Conservation (phyloP, 1,140 invertebrate genomes). For the Batillaria attramentaria region DNA sequence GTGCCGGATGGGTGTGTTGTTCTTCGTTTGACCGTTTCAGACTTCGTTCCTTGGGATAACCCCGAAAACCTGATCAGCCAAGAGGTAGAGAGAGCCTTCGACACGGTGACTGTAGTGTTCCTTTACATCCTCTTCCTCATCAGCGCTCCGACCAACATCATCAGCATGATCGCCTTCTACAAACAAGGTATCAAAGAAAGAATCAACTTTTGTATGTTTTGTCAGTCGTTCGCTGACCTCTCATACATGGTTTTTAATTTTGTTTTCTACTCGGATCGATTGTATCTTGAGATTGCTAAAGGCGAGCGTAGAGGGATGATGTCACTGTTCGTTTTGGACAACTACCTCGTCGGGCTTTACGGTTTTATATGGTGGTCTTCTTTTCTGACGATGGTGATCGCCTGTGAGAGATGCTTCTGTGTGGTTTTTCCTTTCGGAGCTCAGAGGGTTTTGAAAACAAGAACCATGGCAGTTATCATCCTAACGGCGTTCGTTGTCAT, state of each 20-base stretch:
- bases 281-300: not conserved
- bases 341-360: not conserved
- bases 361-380: not conserved
- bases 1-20: not conserved
- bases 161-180: constrained; percentile 4
- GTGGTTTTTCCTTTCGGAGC: not conserved
- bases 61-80: constrained; percentile 3
- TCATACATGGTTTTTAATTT: not conserved
- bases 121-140: not conserved
- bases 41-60: constrained; percentile 1
- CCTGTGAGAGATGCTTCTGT: constrained; percentile 9
- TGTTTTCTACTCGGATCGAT: not conserved
- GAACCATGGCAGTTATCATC: not conserved
- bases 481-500: not conserved
- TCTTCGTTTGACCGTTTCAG: not conserved
- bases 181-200: constrained; percentile 17
- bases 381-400: not conserved
- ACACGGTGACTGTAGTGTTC: not conserved
- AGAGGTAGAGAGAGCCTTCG: not conserved
- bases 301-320: not conserved
- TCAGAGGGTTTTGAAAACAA: not conserved
- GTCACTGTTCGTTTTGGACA: not conserved
- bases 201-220: constrained; percentile 11
- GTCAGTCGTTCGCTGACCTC: not conserved
- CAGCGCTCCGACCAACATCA: not conserved